These are phyloP conservation scores for Sigmodon hispidus DNA, from an alignment of 2,113 vertebrate genomes.

Conservation along the genomic window DNA sequence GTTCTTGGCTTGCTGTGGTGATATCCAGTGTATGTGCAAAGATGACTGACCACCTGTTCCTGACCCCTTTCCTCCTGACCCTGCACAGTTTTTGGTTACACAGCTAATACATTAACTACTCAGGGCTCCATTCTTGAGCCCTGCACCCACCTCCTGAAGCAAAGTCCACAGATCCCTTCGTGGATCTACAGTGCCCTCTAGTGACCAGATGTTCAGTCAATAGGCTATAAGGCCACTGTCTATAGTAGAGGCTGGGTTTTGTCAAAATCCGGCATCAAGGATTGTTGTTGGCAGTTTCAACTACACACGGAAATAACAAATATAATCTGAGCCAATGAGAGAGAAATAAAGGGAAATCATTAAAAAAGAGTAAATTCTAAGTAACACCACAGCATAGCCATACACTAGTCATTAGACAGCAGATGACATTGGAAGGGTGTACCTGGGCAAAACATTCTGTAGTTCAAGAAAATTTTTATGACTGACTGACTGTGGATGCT, in stretches of 20 bases:
- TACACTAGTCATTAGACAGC: background rate
- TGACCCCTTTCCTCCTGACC: background rate
- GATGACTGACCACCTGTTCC: background rate
- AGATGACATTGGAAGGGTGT: background rate
- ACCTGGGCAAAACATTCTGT: background rate
- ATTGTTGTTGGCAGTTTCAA: background rate
- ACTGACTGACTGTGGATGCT: background rate
- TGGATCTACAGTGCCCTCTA: constrained; percentile 21
- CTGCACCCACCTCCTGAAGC: background rate
- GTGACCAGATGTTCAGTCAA: background rate
- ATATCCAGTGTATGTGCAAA: background rate
- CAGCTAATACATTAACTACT: background rate
- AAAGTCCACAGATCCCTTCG: rapidly evolving
- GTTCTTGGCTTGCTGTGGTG: background rate
- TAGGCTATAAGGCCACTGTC: rapidly evolving
- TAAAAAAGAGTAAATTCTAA: background rate
- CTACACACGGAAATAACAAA: background rate
- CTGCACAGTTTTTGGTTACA: background rate
- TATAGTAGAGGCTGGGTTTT: background rate
- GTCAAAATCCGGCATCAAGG: rapidly evolving
- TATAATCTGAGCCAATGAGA: no score
- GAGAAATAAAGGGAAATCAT: background rate
- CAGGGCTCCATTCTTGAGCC: background rate
- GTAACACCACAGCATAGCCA: background rate
- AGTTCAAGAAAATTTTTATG: no score